Evolutionary conservation across 2,888 invertebrate species (phyloP).

Genomic region (Spatulosminthurus flaviceps): DNA sequence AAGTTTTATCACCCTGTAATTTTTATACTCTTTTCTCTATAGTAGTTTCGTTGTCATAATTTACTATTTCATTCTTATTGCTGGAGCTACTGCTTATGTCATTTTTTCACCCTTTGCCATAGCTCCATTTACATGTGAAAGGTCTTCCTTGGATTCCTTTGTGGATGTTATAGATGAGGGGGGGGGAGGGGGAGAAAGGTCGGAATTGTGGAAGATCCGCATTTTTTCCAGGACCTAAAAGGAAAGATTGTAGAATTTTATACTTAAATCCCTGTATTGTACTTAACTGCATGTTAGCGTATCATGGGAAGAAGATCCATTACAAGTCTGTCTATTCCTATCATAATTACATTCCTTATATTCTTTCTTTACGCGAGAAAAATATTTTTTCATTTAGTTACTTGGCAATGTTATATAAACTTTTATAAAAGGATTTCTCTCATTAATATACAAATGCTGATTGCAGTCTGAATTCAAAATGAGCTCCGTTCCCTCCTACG

Average conservation of each 20-base stretch:
- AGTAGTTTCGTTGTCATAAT: background rate
- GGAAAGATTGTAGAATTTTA: background rate
- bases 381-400: background rate
- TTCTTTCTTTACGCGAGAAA: background rate
- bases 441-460: conserved; percentile 7
- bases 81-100: background rate
- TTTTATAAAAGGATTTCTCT: background rate
- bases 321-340: background rate
- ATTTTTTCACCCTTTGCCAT: too few species aligned
- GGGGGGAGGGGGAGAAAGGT: too few species aligned
- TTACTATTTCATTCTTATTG: conserved; percentile 7
- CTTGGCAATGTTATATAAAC: too few species aligned
- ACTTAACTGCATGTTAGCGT: too few species aligned
- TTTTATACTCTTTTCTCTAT: background rate
- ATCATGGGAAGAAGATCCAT: background rate
- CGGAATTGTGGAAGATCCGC: background rate
- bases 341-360: background rate
- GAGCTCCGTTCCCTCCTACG: background rate
- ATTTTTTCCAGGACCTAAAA: background rate
- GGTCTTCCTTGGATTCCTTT: background rate
- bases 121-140: too few species aligned
- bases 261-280: too few species aligned
- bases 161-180: background rate
- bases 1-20: conserved; percentile 10
- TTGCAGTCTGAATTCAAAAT: background rate